Base-by-base conservation (phyloP, 2,888 invertebrate genomes). In the Nomada fabriciana region DNA sequence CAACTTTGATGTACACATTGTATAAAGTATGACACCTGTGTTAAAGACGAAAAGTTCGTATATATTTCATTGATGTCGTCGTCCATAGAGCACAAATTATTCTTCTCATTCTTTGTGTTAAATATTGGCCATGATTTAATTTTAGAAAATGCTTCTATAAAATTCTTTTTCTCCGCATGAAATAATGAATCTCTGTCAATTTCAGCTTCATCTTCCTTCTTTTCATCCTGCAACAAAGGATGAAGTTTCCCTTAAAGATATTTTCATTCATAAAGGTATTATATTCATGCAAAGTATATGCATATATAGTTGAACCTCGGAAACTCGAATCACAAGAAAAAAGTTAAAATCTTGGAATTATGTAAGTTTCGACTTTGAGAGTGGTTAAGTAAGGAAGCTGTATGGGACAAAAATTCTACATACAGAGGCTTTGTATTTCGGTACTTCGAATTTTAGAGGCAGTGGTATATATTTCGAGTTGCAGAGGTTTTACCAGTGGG, bases 91-190 rank as follows among this genome's bases (percentile, higher is more conserved):
- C 73, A 77, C 10, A 65, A 53, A 55, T 42, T 75, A 61, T 42
- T 76, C 61, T 63, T 69, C 18, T 13, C 59, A 69, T n/a, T 52
- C 53, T 53, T 63, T 11, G 36, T 18, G 20, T 65, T 61, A 65
- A 43, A 43, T 10, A 23, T 52, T 25, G 76, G 75, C 81, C 82
- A 87, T 9, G 79, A 82, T 20, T 73, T 67, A 47, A 84, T 67
- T 0, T 83, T 71, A 59, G 86, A 80, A 61, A 90, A 92, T 10
- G 83, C 75, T 83, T 86, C 78, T 23, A 89, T 64, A 67, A 92
- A 92, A 36, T 88, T 87, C 53, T 85, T 59, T 23, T 72, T 72
- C 20, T 76, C 70, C 47, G 59, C 61, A 60, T 80, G 63, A 29
- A 69, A 82, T n/a, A 73, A 60, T 18, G 2, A 63, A 53, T 60